These are phyloP conservation scores for Anguilla marmorata DNA, from an alignment of 2,797 vertebrate species.

Conservation along the genomic window DNA sequence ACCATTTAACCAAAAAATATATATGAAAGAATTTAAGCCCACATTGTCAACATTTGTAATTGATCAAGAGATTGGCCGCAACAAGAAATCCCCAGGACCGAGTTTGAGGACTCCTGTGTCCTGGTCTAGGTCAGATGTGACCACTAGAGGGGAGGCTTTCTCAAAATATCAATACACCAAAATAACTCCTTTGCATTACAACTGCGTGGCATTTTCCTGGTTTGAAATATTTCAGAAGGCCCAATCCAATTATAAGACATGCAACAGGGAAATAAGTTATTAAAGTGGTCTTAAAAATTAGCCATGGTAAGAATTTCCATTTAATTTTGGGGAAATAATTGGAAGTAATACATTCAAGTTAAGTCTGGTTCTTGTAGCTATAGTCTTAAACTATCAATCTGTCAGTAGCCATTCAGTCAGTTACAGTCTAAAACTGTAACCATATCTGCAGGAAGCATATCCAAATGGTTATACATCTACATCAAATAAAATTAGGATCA, in stretches of 20 bases:
- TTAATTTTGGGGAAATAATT: background rate
- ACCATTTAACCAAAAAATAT: background rate
- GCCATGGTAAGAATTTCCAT: background rate
- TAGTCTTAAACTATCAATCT: no score
- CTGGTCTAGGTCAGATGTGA: slow-evolving; percentile 47
- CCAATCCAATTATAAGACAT: background rate
- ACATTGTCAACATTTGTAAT: background rate
- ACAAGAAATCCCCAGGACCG: background rate
- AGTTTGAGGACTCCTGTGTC: background rate
- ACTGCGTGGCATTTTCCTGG: background rate
- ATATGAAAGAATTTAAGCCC: background rate
- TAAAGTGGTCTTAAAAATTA: background rate
- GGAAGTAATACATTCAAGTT: background rate
- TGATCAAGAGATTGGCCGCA: background rate
- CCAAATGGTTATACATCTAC: background rate
- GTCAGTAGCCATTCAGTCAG: background rate
- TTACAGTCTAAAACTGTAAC: background rate
- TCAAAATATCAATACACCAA: slow-evolving; percentile 28
- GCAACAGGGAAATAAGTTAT: background rate
- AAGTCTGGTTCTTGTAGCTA: background rate
- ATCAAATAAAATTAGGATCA: background rate
- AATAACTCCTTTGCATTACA: background rate
- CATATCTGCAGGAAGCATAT: background rate
- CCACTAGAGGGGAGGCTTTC: slow-evolving; percentile 71
- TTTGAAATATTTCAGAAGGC: background rate